A percentile compares a stretch with the other conserved stretches of the same genome.
Conservation (phyloP, 2,113 vertebrate species). For the Tragelaphus scriptus region DNA sequence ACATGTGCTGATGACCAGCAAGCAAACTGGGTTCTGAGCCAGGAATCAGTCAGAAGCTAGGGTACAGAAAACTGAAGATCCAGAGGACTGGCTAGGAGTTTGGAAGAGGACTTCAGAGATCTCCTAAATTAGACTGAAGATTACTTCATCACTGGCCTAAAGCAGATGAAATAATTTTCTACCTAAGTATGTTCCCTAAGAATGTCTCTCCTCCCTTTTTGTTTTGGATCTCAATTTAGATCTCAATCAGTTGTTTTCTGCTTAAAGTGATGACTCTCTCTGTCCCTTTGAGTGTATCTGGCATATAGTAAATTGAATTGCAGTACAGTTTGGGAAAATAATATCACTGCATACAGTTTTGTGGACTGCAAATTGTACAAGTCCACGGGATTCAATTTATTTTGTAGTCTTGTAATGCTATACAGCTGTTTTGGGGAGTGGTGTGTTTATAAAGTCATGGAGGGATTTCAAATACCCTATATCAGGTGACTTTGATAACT, state of each 20-base stretch:
- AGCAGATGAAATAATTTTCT: background rate
- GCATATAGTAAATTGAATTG: background rate
- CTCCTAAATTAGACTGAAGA: background rate
- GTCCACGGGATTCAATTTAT: background rate
- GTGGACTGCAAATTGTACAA: background rate
- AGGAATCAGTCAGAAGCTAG: background rate
- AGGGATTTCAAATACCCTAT: background rate
- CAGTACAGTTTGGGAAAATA: background rate
- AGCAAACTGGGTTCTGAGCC: background rate
- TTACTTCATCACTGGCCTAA: background rate
- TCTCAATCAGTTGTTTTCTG: background rate
- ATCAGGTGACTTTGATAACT: background rate
- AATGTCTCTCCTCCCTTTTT: background rate
- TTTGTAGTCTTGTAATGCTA: background rate
- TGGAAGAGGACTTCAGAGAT: background rate
- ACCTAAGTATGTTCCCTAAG: background rate
- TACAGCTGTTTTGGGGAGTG: background rate
- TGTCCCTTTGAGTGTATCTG: background rate
- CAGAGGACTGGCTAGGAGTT: background rate
- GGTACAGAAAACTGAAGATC: background rate
- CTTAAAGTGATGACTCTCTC: background rate
- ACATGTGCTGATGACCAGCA: background rate
- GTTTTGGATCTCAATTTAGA: background rate
- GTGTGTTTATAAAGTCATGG: background rate
- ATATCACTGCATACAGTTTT: background rate